A percentile compares a stretch with the other conserved stretches of the same genome.
Conservation (phyloP, 2,113 vertebrate species). For the Mystacornis crossleyi region DNA sequence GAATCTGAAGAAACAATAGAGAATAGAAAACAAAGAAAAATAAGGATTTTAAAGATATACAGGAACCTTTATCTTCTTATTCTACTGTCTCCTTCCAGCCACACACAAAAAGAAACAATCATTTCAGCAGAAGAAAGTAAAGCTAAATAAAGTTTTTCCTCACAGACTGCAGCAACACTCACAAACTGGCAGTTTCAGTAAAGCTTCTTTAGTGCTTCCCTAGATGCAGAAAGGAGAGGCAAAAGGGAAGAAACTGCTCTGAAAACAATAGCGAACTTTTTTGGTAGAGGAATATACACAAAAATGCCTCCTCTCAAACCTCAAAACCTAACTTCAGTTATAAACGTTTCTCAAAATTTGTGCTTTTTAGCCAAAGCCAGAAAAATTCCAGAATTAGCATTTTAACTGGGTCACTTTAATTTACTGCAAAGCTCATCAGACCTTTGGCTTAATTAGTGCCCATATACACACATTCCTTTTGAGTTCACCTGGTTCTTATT, state of each 20-base stretch:
- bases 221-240: neutral
- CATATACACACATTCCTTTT: neutral
- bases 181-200: neutral
- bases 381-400: neutral
- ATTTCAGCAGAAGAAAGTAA: neutral
- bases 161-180: neutral
- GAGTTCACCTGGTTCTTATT: neutral
- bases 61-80: neutral
- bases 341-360: neutral
- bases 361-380: neutral
- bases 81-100: neutral
- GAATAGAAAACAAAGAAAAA: neutral
- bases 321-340: neutral
- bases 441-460: neutral
- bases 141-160: neutral
- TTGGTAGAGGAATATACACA: neutral
- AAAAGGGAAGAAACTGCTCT: neutral
- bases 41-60: neutral
- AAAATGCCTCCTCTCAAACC: neutral
- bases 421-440: neutral
- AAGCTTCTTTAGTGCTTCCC: neutral
- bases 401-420: neutral
- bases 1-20: neutral
- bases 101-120: neutral
- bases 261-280: neutral